Percentiles rank a stretch among this genome's conserved stretches.
These are phyloP conservation scores for Bubo scandiacus DNA, from an alignment of 2,113 vertebrate species.

Conservation along the genomic window DNA sequence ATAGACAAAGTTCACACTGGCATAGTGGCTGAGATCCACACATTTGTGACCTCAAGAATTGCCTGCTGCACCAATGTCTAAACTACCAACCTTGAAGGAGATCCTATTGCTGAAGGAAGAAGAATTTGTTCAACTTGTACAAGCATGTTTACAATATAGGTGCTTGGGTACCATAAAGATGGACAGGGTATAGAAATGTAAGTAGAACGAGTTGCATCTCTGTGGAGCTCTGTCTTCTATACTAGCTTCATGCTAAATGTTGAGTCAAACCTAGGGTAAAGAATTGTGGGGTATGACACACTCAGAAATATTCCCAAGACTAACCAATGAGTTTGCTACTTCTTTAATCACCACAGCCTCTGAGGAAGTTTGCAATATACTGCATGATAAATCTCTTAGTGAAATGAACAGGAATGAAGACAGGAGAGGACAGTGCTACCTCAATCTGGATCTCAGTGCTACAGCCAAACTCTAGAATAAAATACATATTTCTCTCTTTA, in stretches of 20 bases:
- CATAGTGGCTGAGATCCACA: not conserved
- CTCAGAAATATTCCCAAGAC: not conserved
- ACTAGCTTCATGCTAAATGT: not conserved
- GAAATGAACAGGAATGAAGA: not conserved
- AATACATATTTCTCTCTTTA: not conserved
- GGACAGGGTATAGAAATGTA: not conserved
- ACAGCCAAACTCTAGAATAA: not conserved
- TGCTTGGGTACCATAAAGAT: not conserved
- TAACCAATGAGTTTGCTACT: not conserved
- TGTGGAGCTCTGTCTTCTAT: not conserved
- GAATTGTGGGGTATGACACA: not conserved
- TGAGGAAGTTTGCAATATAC: not conserved
- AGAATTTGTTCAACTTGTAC: not conserved
- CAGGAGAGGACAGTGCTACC: not conserved
- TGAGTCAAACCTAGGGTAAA: not conserved
- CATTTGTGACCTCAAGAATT: not conserved
- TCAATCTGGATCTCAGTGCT: not conserved
- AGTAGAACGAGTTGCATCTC: not conserved
- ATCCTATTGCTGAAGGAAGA: not conserved
- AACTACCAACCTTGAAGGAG: not conserved
- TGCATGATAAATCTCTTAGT: not conserved
- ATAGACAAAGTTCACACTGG: not conserved
- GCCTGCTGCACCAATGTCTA: not conserved
- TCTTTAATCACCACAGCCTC: not conserved
- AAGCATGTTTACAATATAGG: not conserved